phyloP scores from a whole-genome alignment of 2,888 invertebrate species.

The Stenotaenia linearis region DNA sequence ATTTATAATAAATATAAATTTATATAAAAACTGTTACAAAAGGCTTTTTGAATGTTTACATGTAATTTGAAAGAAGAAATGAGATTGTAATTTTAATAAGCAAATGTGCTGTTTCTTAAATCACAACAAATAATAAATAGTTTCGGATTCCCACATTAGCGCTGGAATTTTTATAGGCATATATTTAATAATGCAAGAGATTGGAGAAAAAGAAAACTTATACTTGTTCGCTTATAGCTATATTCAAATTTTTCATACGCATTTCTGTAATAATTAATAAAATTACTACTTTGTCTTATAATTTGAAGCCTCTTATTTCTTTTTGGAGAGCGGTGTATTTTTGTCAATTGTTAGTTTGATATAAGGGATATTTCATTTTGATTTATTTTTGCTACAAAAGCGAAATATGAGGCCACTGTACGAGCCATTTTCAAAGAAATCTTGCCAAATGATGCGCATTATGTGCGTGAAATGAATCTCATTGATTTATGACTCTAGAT shows the following conservation, averaged over 20 bases:
- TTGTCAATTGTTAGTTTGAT: too few species aligned
- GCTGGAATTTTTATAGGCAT: background rate
- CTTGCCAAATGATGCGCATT: too few species aligned
- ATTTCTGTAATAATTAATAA: background rate
- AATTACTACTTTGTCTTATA: background rate
- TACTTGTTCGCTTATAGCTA: background rate
- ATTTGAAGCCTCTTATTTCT: too few species aligned
- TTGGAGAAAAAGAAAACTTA: background rate
- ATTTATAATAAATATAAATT: background rate
- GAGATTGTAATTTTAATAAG: constrained; percentile 12
- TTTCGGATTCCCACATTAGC: background rate
- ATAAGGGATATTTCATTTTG: too few species aligned
- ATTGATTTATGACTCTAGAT: too few species aligned
- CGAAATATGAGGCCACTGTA: too few species aligned
- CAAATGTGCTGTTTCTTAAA: background rate
- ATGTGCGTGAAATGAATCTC: too few species aligned
- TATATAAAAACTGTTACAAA: background rate
- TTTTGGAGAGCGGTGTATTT: too few species aligned
- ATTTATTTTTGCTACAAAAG: too few species aligned
- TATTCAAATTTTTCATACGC: background rate
- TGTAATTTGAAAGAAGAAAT: background rate
- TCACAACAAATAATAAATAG: background rate
- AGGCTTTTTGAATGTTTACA: constrained; percentile 10
- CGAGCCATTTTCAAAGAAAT: too few species aligned
- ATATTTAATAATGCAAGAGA: background rate